phyloP scores from a whole-genome alignment of 2,113 vertebrate species.

The Sander vitreus region DNA sequence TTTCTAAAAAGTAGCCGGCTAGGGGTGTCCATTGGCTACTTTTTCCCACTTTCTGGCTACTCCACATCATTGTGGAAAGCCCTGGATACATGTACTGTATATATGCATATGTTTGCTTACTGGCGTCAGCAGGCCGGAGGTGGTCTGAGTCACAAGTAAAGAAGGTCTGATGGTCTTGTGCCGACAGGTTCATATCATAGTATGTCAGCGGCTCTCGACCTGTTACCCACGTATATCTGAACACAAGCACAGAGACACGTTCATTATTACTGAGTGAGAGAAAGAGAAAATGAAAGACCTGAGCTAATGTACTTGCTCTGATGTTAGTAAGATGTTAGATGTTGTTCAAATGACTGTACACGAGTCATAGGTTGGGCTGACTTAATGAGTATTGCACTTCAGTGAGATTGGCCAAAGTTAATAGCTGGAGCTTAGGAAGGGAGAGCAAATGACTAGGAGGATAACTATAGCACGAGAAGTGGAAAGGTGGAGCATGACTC shows the following conservation, averaged over 20 bases:
- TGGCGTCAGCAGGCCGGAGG: constrained; percentile 94
- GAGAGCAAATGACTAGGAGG: background rate
- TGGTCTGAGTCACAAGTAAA: constrained; percentile 98
- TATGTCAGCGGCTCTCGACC: constrained; percentile 97
- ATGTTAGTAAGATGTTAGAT: background rate
- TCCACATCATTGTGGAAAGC: too few species aligned
- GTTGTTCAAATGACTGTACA: background rate
- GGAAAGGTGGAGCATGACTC: constrained; percentile 7
- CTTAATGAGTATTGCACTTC: background rate
- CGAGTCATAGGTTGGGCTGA: background rate
- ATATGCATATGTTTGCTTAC: constrained; percentile 80
- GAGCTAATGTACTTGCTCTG: background rate
- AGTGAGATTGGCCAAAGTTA: constrained; percentile 4
- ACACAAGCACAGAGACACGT: constrained; percentile 4
- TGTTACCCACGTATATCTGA: constrained; percentile 97
- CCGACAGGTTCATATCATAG: constrained; percentile 99
- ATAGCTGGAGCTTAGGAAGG: background rate
- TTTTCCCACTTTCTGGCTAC: too few species aligned
- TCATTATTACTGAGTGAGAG: background rate
- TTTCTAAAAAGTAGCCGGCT: too few species aligned
- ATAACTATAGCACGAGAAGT: constrained; percentile 21
- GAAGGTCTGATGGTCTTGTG: constrained; percentile 98
- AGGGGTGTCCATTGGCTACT: too few species aligned
- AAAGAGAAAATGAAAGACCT: background rate
- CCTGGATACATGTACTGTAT: background rate